phyloP scores from a whole-genome alignment of 2,888 invertebrate genomes.

The Ophonus ardosiacus region DNA sequence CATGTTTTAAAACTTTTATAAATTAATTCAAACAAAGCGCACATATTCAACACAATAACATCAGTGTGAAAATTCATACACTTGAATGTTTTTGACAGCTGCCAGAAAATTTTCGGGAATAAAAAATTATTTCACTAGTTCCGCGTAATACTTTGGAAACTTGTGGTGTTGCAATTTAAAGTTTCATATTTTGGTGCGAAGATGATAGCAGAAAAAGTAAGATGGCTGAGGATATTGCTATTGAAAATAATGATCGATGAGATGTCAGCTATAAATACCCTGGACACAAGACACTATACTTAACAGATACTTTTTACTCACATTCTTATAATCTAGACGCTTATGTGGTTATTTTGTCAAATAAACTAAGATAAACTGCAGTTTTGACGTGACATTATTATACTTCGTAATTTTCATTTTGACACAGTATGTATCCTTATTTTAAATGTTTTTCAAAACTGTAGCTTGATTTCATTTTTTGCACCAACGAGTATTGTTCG shows the following conservation, averaged over 20 bases:
- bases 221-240: constrained; percentile 51
- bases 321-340: neutral
- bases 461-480: too few relatives aligned
- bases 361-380: neutral
- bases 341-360: neutral
- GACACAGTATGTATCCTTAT: too few relatives aligned
- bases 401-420: too few relatives aligned
- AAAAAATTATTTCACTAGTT: constrained; percentile 51
- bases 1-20: neutral
- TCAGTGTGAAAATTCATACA: neutral
- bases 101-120: constrained; percentile 31
- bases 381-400: neutral
- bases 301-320: neutral
- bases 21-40: constrained; percentile 6
- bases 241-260: constrained; percentile 57
- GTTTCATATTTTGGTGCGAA: constrained; percentile 49
- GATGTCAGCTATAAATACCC: constrained; percentile 46
- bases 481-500: too few relatives aligned
- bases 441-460: too few relatives aligned
- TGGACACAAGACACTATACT: constrained; percentile 3
- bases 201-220: constrained; percentile 45
- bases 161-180: constrained; percentile 53
- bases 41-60: constrained; percentile 18
- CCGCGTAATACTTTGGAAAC: constrained; percentile 18
- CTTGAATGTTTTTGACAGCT: constrained; percentile 54